Evolutionary conservation across 1,140 invertebrate species (phyloP).

Genomic region (Bradysia coprophila): DNA sequence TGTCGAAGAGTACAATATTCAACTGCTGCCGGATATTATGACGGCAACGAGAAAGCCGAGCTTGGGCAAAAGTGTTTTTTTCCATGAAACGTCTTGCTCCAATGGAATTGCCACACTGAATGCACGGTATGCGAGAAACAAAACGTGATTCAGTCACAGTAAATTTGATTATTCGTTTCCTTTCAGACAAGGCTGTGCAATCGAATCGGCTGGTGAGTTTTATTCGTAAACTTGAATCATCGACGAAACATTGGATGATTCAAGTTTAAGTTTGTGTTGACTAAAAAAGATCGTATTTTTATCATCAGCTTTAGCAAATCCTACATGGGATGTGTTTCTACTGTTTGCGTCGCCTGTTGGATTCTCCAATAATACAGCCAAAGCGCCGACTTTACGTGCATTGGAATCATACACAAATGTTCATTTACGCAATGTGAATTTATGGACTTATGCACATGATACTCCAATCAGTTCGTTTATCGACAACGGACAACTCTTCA

Average conservation of each 20-base stretch:
- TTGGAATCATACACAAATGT: slow-evolving; percentile 36
- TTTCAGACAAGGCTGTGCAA: slow-evolving; percentile 39
- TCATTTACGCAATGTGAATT: slow-evolving; percentile 30
- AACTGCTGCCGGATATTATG: not conserved
- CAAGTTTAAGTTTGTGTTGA: no score
- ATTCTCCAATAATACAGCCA: slow-evolving; percentile 7
- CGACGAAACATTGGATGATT: no score
- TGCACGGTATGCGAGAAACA: slow-evolving; percentile 6
- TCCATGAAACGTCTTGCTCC: slow-evolving; percentile 33
- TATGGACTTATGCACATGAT: slow-evolving; percentile 31
- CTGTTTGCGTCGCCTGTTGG: slow-evolving; percentile 28
- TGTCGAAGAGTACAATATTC: not conserved
- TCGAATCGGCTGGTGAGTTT: slow-evolving; percentile 49
- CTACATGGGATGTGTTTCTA: slow-evolving; percentile 31
- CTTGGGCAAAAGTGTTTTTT: slow-evolving; percentile 31
- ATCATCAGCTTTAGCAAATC: slow-evolving; percentile 39
- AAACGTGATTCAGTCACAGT: slow-evolving; percentile 9
- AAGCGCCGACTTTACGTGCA: slow-evolving; percentile 13
- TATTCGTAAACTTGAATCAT: no score
- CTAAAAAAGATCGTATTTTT: no score
- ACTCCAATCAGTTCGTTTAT: slow-evolving; percentile 43
- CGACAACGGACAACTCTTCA: slow-evolving; percentile 28
- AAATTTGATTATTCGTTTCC: slow-evolving; percentile 23
- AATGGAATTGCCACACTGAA: not conserved
- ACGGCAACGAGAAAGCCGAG: slow-evolving; percentile 8